Evolutionary conservation across 2,888 invertebrate genomes (phyloP), one percentile per base, ranked within the genome.

Genomic region (Selenia dentaria): DNA sequence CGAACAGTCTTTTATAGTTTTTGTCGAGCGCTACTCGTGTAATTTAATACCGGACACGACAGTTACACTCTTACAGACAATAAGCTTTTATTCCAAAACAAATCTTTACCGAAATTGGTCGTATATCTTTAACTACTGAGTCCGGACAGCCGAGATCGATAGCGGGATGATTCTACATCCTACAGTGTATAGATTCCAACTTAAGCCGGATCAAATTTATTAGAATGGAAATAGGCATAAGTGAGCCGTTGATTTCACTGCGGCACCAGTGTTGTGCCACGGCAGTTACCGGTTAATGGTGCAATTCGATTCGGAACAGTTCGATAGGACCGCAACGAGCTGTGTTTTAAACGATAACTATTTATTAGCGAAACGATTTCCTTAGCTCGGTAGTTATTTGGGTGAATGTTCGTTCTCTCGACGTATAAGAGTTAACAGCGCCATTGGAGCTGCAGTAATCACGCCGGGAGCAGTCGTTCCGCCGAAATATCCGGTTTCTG

Each of bases 211-310:
- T 46, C 41, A 57, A 68, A 77, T 72, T 73, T 73, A 76, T 75
- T 70, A 67, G 62, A 70, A 75, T 74, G 71, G 66, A 67, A 69
- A 73, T 62, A 67, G 70, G 64, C 67, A 65, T 69, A 71, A 74
- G 71, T 74, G 71, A 76, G 67, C 76, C 73, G 77, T 78, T 79
- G 79, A 74, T 80, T 79, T 79, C 68, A 79, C 65, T 76, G 72
- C 68, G 67, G 68, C 60, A 68, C 57, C 67, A 64, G 70, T 76
- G 75, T 77, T 72, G 66, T 68, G 66, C 62, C 66, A 64, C 63
- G 65, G 67, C 71, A 65, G 68, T 74, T 74, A 67, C 64, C 60
- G 72, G 72, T 68, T 78, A 81, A 79, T 79, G 66, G 71, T 59
- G 62, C 75, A 70, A 77, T 80, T 73, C 71, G 67, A 74, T 79